Percentiles rank a stretch among this genome's conserved stretches.
Conservation (phyloP, 2,113 vertebrate species). For the Solea senegalensis region DNA sequence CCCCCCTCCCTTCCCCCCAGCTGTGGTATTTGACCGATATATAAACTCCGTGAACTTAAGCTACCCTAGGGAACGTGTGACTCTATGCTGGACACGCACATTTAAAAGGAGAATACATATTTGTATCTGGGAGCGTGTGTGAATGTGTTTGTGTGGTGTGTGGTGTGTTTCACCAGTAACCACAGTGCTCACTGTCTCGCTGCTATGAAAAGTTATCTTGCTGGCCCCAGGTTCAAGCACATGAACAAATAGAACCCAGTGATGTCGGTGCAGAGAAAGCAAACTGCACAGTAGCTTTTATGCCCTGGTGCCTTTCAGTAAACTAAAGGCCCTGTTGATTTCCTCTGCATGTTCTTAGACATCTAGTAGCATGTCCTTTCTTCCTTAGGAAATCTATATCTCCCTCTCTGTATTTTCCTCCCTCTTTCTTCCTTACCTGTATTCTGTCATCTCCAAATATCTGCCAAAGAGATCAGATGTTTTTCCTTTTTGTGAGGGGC, state of each 20-base stretch:
- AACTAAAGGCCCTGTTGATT: constrained; percentile 42
- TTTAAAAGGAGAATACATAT: constrained; percentile 49
- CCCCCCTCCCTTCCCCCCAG: not conserved
- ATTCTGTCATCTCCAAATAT: constrained; percentile 33
- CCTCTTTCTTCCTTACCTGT: constrained; percentile 23
- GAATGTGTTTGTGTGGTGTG: constrained; percentile 3
- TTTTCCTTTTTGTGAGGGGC: constrained; percentile 19
- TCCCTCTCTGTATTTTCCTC: constrained; percentile 33
- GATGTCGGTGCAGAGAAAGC: constrained; percentile 36
- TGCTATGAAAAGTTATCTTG: constrained; percentile 47
- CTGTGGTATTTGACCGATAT: constrained; percentile 52
- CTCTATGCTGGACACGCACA: constrained; percentile 41
- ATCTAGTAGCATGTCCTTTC: constrained; percentile 29
- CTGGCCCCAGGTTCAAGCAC: constrained; percentile 55
- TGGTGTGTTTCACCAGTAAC: constrained; percentile 35
- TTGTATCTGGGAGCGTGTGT: constrained; percentile 37
- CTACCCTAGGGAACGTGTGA: constrained; percentile 44
- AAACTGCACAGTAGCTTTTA: constrained; percentile 33
- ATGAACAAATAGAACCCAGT: constrained; percentile 57
- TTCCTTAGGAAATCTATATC: constrained; percentile 40
- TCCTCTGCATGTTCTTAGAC: constrained; percentile 43
- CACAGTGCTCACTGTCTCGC: constrained; percentile 29
- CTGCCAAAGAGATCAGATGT: constrained; percentile 27
- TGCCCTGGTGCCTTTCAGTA: constrained; percentile 27
- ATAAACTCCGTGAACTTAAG: constrained; percentile 56